Percentiles rank a stretch among this genome's conserved stretches.
Evolutionary conservation across 2,888 invertebrate species (phyloP).

Genomic region (Conops quadrifasciatus): DNA sequence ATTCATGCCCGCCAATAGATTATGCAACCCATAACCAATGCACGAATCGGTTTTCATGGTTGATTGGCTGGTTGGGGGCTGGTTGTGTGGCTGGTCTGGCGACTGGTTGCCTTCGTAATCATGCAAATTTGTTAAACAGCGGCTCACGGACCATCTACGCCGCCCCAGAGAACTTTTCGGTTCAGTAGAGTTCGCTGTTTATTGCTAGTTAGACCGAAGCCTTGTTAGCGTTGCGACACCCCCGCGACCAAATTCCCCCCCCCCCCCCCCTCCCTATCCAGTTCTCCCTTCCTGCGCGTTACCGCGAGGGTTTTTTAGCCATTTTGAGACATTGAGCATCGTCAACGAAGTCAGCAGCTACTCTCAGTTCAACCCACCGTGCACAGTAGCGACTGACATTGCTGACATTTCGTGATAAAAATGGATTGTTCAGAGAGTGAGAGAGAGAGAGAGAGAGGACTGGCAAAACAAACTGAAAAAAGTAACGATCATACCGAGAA

Average conservation of each 20-base stretch:
- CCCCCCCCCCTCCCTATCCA: not conserved
- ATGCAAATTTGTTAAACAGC: slow-evolving; percentile 27
- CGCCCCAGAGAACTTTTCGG: not conserved
- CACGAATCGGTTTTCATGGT: slow-evolving; percentile 5
- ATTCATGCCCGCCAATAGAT: not conserved
- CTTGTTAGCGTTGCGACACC: not conserved
- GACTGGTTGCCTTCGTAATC: slow-evolving; percentile 16
- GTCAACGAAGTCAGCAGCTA: not conserved
- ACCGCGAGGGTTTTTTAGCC: not conserved
- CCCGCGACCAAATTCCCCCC: not conserved
- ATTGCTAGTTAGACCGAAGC: not conserved
- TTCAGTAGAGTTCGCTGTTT: not conserved
- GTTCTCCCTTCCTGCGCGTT: not conserved
- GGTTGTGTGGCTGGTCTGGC: not conserved
- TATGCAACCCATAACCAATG: slow-evolving; percentile 2
- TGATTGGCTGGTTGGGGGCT: slow-evolving; percentile 21
- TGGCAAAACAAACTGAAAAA: not conserved
- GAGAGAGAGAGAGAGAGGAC: not conserved
- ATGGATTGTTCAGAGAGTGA: not conserved
- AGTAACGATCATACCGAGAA: not conserved
- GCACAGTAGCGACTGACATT: slow-evolving; percentile 14
- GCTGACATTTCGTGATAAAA: slow-evolving; percentile 13
- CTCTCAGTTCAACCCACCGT: not conserved
- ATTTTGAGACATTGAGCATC: not conserved
- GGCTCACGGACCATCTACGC: not conserved